Conservation (phyloP, 2,113 vertebrate genomes). For the Pontoporia blainvillei region DNA sequence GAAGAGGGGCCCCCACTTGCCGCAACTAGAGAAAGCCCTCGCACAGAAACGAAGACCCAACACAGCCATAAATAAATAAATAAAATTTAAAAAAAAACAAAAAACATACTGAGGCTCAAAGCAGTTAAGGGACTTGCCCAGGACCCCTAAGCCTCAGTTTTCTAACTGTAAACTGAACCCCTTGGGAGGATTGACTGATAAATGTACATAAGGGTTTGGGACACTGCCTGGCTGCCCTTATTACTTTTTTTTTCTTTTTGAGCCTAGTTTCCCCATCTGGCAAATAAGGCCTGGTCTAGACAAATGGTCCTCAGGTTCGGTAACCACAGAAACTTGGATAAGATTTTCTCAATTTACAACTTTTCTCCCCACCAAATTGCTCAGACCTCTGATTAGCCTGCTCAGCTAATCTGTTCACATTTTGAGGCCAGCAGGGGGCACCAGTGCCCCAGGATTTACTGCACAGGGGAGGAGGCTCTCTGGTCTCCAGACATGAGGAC, state of each 20-base stretch:
- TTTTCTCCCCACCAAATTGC: neutral
- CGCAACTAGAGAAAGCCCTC: too few species aligned
- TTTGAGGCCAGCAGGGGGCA: neutral
- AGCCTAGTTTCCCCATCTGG: neutral
- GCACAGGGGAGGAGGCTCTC: too few species aligned
- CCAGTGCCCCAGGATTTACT: neutral
- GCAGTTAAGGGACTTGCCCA: too few species aligned
- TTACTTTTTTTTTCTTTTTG: neutral
- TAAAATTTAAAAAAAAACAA: too few species aligned
- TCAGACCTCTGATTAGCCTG: neutral
- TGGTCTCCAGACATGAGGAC: neutral
- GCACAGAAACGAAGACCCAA: too few species aligned
- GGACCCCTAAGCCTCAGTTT: neutral
- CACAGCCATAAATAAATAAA: too few species aligned
- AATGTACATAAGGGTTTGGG: neutral
- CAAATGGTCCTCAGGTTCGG: neutral
- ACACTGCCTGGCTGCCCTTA: neutral
- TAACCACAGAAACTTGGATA: neutral
- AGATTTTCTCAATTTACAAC: neutral
- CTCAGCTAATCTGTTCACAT: neutral
- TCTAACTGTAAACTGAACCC: neutral
- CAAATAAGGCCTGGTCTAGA: neutral
- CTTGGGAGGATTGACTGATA: neutral
- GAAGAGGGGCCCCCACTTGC: too few species aligned
- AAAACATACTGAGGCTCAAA: too few species aligned